These are phyloP conservation scores for Calvadosia cruxmelitensis DNA, from an alignment of 30 jellyfish, hydroid and myxozoan species.

Conservation along the genomic window DNA sequence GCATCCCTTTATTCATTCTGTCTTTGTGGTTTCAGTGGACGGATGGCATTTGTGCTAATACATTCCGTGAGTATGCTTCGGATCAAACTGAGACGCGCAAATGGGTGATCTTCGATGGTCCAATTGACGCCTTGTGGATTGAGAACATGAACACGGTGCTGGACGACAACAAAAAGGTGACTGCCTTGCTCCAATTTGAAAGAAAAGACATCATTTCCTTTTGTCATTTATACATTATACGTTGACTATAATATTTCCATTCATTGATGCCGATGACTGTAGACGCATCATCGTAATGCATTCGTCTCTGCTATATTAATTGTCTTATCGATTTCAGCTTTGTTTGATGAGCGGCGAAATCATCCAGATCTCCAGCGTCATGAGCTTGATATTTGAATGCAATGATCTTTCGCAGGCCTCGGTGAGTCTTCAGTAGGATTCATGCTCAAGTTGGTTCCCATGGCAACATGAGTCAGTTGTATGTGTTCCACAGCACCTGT, in stretches of 20 bases:
- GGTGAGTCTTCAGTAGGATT: slow-evolving; percentile 47
- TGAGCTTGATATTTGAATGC: slow-evolving; percentile 86
- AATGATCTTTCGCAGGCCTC: slow-evolving; percentile 95
- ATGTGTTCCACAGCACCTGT: no score
- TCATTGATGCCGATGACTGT: no score
- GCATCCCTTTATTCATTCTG: background rate
- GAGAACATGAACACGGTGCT: slow-evolving; percentile 93
- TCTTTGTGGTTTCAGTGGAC: slow-evolving; percentile 48
- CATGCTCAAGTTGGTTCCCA: no score
- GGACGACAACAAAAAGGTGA: slow-evolving; percentile 92
- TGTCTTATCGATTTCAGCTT: slow-evolving; percentile 22
- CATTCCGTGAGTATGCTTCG: slow-evolving; percentile 95
- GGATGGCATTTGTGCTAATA: slow-evolving; percentile 96
- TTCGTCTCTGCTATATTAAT: background rate
- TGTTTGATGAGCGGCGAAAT: slow-evolving; percentile 98
- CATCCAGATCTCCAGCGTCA: slow-evolving; percentile 76
- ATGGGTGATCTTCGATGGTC: slow-evolving; percentile 97
- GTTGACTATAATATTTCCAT: no score
- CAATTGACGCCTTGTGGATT: slow-evolving; percentile 95
- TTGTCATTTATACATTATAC: no score
- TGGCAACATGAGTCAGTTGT: no score
- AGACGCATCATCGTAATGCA: background rate
- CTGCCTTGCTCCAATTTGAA: no score
- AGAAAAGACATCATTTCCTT: no score
- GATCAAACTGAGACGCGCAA: slow-evolving; percentile 92